These are phyloP conservation scores for Heteronetta atricapilla DNA, from an alignment of 2,113 vertebrate genomes.

Conservation along the genomic window DNA sequence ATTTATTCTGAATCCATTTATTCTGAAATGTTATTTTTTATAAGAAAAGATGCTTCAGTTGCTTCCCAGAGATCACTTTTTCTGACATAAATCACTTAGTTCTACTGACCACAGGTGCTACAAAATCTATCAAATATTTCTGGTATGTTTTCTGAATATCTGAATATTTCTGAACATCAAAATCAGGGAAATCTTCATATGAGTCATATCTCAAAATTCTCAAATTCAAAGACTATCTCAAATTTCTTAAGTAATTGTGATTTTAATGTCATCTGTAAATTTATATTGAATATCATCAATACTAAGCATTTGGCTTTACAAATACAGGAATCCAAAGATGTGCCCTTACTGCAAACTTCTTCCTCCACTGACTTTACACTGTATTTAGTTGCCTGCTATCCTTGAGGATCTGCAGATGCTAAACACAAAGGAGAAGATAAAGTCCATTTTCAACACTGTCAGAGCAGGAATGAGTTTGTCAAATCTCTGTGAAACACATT, in stretches of 20 bases:
- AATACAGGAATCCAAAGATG: background rate
- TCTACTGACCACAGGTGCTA: background rate
- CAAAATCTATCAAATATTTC: background rate
- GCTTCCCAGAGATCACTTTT: background rate
- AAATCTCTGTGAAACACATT: background rate
- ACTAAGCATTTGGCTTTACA: background rate
- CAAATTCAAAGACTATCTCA: background rate
- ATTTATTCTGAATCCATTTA: background rate
- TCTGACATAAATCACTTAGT: background rate
- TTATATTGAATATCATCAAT: background rate
- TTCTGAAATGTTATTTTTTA: rapidly evolving
- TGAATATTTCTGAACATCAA: background rate
- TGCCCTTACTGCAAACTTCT: background rate
- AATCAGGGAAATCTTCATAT: background rate
- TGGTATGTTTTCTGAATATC: background rate
- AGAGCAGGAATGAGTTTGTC: background rate
- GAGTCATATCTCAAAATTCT: background rate
- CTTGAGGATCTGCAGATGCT: background rate
- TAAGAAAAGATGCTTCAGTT: background rate
- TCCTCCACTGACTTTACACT: background rate
- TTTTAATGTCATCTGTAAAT: background rate
- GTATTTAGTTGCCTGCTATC: background rate
- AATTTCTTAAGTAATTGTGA: background rate
- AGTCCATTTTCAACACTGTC: background rate
- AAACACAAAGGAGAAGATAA: background rate